These are phyloP conservation scores for Mesembrinibis cayennensis DNA, from an alignment of 2,113 vertebrate species.

Conservation along the genomic window DNA sequence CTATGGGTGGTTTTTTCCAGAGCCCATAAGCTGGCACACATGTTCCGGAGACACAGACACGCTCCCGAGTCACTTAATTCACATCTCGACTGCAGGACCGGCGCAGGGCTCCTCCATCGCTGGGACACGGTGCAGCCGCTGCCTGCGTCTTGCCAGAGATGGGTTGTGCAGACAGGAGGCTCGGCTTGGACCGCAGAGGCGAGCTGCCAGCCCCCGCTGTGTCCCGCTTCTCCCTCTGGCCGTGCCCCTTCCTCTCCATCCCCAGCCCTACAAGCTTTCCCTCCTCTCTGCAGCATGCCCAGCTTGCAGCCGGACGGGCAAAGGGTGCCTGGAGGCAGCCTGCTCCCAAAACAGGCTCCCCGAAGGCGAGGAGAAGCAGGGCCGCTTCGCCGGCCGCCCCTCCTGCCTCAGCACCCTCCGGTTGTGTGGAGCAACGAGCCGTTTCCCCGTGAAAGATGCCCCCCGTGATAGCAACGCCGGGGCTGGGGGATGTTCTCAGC, in stretches of 20 bases:
- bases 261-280: background rate
- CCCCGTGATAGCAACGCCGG: background rate
- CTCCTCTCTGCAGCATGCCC: background rate
- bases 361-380: background rate
- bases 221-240: background rate
- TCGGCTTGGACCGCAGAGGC: background rate
- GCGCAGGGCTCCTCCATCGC: background rate
- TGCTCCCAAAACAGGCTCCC: background rate
- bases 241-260: background rate
- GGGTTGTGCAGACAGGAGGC: background rate
- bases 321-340: background rate
- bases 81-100: background rate
- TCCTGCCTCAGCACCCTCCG: background rate
- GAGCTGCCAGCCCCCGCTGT: background rate
- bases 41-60: background rate
- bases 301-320: background rate
- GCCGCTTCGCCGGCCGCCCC: accelerated
- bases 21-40: background rate
- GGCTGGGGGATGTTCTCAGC: background rate
- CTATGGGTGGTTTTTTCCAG: background rate
- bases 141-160: background rate
- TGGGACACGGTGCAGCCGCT: background rate
- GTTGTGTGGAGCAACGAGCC: background rate
- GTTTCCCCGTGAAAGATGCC: background rate
- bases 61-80: background rate